Percentiles rank a stretch among this genome's conserved stretches.
Conservation (phyloP, 2,113 vertebrate genomes). For the Caranx ignobilis region DNA sequence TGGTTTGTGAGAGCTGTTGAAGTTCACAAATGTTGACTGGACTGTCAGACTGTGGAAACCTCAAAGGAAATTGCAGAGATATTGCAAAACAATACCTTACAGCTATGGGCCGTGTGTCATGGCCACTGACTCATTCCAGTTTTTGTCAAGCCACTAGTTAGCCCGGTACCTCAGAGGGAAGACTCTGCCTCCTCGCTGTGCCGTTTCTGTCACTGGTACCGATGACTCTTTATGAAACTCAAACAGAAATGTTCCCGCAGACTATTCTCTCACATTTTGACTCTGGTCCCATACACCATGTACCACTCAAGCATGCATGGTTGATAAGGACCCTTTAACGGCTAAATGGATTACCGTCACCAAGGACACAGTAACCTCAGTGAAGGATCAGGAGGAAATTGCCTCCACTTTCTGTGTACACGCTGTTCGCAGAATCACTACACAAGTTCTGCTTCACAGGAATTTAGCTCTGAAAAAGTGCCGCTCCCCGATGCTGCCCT, state of each 20-base stretch:
- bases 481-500: not conserved
- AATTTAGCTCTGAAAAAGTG: not conserved
- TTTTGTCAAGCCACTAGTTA: constrained; percentile 46
- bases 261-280: constrained; percentile 52
- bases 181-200: constrained; percentile 6
- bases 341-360: constrained; percentile 71
- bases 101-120: constrained; percentile 28
- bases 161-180: constrained; percentile 22
- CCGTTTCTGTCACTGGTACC: constrained; percentile 15
- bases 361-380: constrained; percentile 70
- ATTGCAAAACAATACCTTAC: constrained; percentile 34
- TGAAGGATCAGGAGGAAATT: constrained; percentile 52
- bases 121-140: constrained; percentile 51
- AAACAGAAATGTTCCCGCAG: constrained; percentile 20
- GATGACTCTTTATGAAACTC: constrained; percentile 35
- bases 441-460: constrained; percentile 18
- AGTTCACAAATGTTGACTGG: constrained; percentile 52
- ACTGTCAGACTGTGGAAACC: constrained; percentile 24
- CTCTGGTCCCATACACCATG: constrained; percentile 52
- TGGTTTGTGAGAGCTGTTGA: constrained; percentile 22
- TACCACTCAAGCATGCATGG: constrained; percentile 55
- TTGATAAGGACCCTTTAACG: constrained; percentile 68
- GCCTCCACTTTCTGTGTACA: constrained; percentile 32
- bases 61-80: constrained; percentile 47
- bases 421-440: constrained; percentile 20